Evolutionary conservation across 2,888 invertebrate species (phyloP).

Genomic region (Drosophila neutralis): DNA sequence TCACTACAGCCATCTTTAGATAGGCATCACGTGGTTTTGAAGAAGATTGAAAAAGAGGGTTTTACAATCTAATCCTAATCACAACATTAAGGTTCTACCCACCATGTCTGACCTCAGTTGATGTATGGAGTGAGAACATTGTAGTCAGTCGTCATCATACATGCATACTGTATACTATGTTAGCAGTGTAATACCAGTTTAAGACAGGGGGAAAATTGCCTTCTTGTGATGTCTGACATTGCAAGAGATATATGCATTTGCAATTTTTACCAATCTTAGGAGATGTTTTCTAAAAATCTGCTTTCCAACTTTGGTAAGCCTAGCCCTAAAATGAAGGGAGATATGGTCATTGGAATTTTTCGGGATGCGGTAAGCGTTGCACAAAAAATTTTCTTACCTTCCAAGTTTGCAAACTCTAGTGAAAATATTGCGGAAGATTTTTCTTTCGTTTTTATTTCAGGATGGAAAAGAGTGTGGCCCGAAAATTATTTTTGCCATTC

Average conservation of each 20-base stretch:
- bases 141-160: no score
- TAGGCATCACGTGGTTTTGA: not conserved
- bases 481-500: not conserved
- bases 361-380: not conserved
- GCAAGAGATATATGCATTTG: no score
- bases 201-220: no score
- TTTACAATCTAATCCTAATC: not conserved
- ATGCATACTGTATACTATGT: not conserved
- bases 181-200: not conserved
- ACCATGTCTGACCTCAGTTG: not conserved
- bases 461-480: not conserved
- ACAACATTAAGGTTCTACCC: not conserved
- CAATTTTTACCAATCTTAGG: not conserved
- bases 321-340: not conserved
- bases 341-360: not conserved
- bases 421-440: not conserved
- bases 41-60: not conserved
- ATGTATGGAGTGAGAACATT: not conserved
- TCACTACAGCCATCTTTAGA: slow-evolving; percentile 2
- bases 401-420: not conserved
- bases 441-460: not conserved
- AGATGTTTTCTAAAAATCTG: not conserved
- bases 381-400: not conserved
- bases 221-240: no score
- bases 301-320: not conserved